Conservation (phyloP, 2,797 vertebrate species). For the Clarias pachynema region DNA sequence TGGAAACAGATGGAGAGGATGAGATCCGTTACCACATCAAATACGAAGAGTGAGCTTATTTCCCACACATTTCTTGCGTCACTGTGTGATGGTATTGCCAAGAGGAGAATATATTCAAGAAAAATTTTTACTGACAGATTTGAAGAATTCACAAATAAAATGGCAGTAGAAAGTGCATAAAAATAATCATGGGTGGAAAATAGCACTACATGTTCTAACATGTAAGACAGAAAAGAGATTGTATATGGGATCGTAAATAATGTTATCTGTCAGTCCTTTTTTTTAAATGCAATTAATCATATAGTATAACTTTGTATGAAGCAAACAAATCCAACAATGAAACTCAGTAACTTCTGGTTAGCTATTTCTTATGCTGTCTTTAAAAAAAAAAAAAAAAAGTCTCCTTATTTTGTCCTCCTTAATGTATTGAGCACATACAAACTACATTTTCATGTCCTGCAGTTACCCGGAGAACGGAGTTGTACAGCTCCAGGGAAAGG, state of each 20-base stretch:
- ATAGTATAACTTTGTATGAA: neutral
- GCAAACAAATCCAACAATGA: neutral
- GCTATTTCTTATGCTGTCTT: neutral
- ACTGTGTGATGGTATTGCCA: neutral
- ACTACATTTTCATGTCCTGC: slow-evolving; percentile 20
- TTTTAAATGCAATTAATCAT: neutral
- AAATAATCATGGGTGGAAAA: too few species aligned
- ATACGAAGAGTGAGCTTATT: slow-evolving; percentile 90
- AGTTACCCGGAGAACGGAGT: slow-evolving; percentile 94
- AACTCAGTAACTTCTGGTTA: neutral
- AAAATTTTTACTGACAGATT: neutral
- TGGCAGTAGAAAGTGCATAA: neutral
- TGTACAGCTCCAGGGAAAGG: slow-evolving; percentile 78
- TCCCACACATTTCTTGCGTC: neutral
- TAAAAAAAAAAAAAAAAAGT: too few species aligned
- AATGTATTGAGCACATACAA: neutral
- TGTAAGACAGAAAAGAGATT: neutral
- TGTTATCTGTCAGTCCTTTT: neutral
- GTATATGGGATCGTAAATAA: neutral
- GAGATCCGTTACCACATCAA: slow-evolving; percentile 89
- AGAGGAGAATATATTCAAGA: neutral
- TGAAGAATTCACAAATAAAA: neutral
- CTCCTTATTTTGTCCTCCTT: neutral
- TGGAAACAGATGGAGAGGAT: slow-evolving; percentile 60
- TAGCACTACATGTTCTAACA: neutral